Evolutionary conservation across 64 coral and sea anemone species (phyloP).

Genomic region (Catalaphyllia jardinei): DNA sequence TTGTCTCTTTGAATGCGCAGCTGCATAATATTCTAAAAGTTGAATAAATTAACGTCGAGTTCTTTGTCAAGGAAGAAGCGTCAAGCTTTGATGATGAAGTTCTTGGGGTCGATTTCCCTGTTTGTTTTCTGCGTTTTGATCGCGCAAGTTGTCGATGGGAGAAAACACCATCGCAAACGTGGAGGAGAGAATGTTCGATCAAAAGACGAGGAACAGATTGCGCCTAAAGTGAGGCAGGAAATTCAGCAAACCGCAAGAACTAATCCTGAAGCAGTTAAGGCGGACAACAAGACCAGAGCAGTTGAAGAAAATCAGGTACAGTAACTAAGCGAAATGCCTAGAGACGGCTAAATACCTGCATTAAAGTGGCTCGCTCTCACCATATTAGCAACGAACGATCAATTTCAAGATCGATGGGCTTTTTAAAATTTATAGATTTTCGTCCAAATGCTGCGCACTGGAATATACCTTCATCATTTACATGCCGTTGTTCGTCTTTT

Average conservation of each 20-base stretch:
- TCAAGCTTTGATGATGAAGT: background rate
- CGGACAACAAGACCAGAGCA: background rate
- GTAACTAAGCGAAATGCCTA: background rate
- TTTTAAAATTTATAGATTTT: background rate
- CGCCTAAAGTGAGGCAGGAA: background rate
- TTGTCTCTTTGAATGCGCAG: background rate
- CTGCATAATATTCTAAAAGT: background rate
- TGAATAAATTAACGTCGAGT: background rate
- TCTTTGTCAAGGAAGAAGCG: background rate
- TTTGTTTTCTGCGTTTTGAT: background rate
- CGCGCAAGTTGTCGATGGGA: background rate
- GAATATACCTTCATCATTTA: too few species aligned
- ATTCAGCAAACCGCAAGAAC: background rate
- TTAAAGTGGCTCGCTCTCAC: background rate
- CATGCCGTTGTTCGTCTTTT: too few species aligned
- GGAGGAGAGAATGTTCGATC: background rate
- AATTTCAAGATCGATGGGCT: background rate
- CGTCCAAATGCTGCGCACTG: too few species aligned
- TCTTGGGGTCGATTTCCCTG: background rate
- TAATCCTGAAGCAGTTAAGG: background rate
- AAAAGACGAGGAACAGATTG: background rate
- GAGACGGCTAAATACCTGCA: background rate
- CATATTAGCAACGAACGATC: background rate
- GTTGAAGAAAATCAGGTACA: background rate
- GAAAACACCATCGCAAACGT: background rate